Conservation (phyloP, 1,140 invertebrate genomes). For the Macrobrachium rosenbergii region DNA sequence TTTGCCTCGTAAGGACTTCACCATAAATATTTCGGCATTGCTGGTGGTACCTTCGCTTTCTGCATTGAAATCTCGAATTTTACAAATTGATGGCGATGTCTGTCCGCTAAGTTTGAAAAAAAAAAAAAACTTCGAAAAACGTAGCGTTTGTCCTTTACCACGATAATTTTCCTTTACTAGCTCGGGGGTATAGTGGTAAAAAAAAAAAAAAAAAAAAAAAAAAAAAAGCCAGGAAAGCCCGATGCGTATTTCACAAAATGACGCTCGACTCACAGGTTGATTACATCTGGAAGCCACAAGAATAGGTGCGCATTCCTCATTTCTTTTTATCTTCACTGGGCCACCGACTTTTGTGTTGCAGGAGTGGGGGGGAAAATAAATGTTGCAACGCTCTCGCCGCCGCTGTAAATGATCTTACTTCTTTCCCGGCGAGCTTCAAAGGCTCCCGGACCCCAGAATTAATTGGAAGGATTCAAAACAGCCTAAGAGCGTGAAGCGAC, state of each 20-base stretch:
- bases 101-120: background rate
- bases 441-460: conserved; percentile 29
- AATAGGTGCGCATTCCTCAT: background rate
- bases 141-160: background rate
- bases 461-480: conserved; percentile 30
- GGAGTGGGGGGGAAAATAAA: background rate
- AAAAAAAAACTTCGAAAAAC: background rate
- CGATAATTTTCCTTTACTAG: background rate
- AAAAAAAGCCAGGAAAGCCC: background rate
- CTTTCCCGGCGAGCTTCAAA: conserved; percentile 1
- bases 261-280: background rate
- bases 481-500: background rate
- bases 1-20: no score
- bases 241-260: background rate
- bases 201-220: background rate
- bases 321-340: conserved; percentile 2
- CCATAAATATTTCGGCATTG: no score
- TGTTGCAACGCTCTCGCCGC: background rate
- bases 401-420: conserved; percentile 48
- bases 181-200: background rate
- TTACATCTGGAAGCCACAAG: conserved; percentile 7
- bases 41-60: no score
- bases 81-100: no score
- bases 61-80: no score
- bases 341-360: conserved; percentile 9